phyloP scores from a whole-genome alignment of 1,140 invertebrate genomes.

The Battus philenor region DNA sequence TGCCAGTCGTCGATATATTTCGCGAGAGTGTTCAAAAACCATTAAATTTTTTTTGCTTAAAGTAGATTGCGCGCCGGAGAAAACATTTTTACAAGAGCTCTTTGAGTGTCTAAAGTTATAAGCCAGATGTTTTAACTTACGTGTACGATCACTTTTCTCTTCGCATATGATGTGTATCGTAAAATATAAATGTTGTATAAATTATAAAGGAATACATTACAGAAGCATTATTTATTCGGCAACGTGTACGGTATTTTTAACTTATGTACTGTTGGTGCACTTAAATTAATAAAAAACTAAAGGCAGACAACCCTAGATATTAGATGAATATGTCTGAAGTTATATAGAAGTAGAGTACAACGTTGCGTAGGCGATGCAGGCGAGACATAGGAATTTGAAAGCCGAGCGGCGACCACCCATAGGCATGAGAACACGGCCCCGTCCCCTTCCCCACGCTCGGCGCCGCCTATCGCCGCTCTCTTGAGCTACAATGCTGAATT shows the following conservation, averaged over 20 bases:
- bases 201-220: too few species aligned
- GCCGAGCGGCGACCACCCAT: conserved; percentile 72
- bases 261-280: not conserved
- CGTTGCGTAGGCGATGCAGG: conserved; percentile 70
- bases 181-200: too few species aligned
- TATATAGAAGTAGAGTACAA: conserved; percentile 42
- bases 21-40: too few species aligned
- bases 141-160: too few species aligned
- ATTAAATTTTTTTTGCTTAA: too few species aligned
- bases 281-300: not conserved
- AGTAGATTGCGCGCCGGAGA: too few species aligned
- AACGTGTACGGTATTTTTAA: not conserved
- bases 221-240: not conserved
- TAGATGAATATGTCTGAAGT: conserved; percentile 15
- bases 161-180: too few species aligned
- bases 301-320: conserved; percentile 9
- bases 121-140: too few species aligned
- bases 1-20: too few species aligned
- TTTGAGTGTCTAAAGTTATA: too few species aligned
- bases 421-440: conserved; percentile 65
- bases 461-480: conserved; percentile 37
- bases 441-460: conserved; percentile 60
- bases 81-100: too few species aligned
- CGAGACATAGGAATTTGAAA: conserved; percentile 71
- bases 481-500: conserved; percentile 67